These are phyloP conservation scores for Melozone crissalis DNA, from an alignment of 2,113 vertebrate genomes.

Conservation along the genomic window DNA sequence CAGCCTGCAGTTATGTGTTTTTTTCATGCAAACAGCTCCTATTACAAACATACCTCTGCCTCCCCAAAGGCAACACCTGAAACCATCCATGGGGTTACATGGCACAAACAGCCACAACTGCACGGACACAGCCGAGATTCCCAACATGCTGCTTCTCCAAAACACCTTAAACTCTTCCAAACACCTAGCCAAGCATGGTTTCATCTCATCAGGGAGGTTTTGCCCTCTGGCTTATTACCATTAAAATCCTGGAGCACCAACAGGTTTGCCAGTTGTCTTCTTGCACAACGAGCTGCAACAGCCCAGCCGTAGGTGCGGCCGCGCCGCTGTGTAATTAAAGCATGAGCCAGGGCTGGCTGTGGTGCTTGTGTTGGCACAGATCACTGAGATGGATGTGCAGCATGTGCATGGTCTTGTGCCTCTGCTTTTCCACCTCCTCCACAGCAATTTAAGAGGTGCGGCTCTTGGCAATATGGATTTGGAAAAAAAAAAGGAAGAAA, in stretches of 20 bases:
- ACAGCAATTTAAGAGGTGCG: slow-evolving; percentile 36
- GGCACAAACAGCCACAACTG: background rate
- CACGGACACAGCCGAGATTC: rapidly evolving
- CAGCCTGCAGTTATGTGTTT: background rate
- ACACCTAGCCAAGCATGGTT: background rate
- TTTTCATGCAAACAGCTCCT: background rate
- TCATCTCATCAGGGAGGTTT: background rate
- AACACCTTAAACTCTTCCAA: background rate
- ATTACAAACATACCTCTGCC: background rate
- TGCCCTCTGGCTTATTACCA: slow-evolving; percentile 13
- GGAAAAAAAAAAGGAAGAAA: background rate
- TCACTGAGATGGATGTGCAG: background rate
- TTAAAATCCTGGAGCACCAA: slow-evolving; percentile 34
- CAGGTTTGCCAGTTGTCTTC: slow-evolving; percentile 37
- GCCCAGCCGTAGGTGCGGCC: background rate
- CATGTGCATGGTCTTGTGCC: slow-evolving; percentile 52
- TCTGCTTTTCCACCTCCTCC: slow-evolving; percentile 46
- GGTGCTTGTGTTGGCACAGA: slow-evolving; percentile 28
- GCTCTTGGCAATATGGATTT: background rate
- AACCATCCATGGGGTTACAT: background rate
- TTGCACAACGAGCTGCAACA: slow-evolving; percentile 25
- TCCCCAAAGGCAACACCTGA: background rate
- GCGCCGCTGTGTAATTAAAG: background rate
- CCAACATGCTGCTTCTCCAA: background rate
- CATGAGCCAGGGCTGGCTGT: background rate